Percentiles rank a stretch among this genome's conserved stretches.
phyloP scores from a whole-genome alignment of 2,888 invertebrate genomes.

The Drepana falcataria region DNA sequence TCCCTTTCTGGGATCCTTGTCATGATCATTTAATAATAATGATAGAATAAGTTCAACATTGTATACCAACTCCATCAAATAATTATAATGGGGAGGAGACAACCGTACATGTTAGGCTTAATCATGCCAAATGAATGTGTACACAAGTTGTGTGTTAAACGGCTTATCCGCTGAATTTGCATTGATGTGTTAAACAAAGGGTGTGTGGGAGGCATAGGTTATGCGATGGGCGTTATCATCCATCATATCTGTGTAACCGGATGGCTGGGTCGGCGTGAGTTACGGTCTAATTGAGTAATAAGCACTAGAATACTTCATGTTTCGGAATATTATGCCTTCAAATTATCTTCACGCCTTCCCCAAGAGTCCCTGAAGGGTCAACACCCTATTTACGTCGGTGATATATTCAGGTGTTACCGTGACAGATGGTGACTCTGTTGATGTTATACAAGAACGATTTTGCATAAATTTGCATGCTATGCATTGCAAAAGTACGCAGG shows the following conservation, averaged over 20 bases:
- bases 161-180: conserved; percentile 1
- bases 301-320: not conserved
- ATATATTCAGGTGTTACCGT: too few species aligned
- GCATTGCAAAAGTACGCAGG: too few species aligned
- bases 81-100: not conserved
- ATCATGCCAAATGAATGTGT: not conserved
- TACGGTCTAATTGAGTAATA: not conserved
- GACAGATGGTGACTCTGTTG: too few species aligned
- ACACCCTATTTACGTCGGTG: too few species aligned
- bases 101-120: not conserved
- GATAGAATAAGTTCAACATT: too few species aligned
- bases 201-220: conserved; percentile 15
- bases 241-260: conserved; percentile 2
- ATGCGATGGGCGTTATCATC: conserved; percentile 14
- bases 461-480: too few species aligned
- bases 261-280: not conserved
- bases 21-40: too few species aligned
- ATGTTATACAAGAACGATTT: too few species aligned
- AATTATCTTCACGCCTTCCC: too few species aligned
- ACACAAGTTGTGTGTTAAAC: not conserved
- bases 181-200: conserved; percentile 14
- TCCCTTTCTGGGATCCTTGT: too few species aligned
- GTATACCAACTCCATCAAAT: not conserved
- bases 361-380: too few species aligned
- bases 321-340: too few species aligned